Evolutionary conservation across 2,888 invertebrate genomes (phyloP).

Genomic region (Creontiades dilutus): DNA sequence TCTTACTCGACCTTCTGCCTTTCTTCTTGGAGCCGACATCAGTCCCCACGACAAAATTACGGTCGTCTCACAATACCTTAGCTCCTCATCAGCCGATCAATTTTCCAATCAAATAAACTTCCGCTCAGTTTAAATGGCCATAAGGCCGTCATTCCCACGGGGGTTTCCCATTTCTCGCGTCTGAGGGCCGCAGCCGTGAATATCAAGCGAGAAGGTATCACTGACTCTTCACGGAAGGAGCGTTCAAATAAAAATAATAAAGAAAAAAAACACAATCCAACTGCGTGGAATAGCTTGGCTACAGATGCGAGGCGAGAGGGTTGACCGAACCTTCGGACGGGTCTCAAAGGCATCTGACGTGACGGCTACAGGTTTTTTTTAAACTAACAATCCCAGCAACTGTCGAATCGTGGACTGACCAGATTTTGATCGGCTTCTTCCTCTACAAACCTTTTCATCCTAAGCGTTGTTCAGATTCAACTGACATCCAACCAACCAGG

Average conservation of each 20-base stretch:
- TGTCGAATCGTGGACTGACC: background rate
- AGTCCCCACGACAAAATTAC: too few species aligned
- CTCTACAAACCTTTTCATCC: background rate
- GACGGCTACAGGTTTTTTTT: constrained; percentile 6
- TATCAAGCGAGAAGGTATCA: background rate
- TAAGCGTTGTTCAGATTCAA: too few species aligned
- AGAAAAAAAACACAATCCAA: background rate
- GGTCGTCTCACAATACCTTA: too few species aligned
- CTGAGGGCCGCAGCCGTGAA: background rate
- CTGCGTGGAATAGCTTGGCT: background rate
- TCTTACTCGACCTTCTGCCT: too few species aligned
- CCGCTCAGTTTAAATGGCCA: background rate
- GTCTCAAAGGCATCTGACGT: constrained; percentile 19
- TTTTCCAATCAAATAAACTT: constrained; percentile 15
- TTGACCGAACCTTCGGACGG: constrained; percentile 26
- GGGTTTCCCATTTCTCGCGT: background rate
- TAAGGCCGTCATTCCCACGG: background rate
- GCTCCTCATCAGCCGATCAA: background rate
- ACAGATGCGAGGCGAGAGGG: constrained; percentile 33
- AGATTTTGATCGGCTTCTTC: constrained; percentile 31
- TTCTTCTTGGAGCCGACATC: too few species aligned
- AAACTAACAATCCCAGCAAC: background rate
- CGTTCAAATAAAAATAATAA: background rate
- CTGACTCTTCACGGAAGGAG: background rate
- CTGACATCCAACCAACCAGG: too few species aligned